phyloP scores from a whole-genome alignment of 2,113 vertebrate genomes.

The Corydoras maculifer region DNA sequence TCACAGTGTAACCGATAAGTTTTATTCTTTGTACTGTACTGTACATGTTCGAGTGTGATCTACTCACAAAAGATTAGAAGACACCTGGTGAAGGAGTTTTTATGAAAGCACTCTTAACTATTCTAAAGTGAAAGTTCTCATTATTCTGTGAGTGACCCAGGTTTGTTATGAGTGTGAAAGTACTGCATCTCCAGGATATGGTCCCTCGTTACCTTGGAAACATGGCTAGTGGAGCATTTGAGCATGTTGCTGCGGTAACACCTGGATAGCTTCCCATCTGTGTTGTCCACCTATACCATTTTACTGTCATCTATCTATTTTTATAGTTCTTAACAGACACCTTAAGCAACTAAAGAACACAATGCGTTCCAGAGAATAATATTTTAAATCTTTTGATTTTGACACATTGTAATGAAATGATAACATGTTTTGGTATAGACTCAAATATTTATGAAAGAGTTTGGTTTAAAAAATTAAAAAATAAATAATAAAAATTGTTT shows the following conservation, averaged over 20 bases:
- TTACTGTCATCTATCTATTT: slow-evolving; percentile 16
- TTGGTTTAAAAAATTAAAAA: too few species aligned
- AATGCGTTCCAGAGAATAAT: too few species aligned
- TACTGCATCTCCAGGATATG: slow-evolving; percentile 36
- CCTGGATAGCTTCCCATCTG: slow-evolving; percentile 26
- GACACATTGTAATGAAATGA: too few species aligned
- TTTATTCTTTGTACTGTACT: background rate
- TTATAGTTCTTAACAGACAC: slow-evolving; percentile 8
- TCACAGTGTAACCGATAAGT: background rate
- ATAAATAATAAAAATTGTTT: too few species aligned
- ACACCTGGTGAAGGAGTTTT: background rate
- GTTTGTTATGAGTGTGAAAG: slow-evolving; percentile 17
- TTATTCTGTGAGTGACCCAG: slow-evolving; percentile 19
- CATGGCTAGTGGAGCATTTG: slow-evolving; percentile 34
- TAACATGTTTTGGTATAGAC: too few species aligned
- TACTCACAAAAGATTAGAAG: background rate
- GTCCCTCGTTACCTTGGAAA: slow-evolving; percentile 32
- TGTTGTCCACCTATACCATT: slow-evolving; percentile 15
- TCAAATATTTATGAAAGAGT: too few species aligned
- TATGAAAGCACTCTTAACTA: slow-evolving; percentile 10
- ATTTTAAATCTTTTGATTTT: too few species aligned
- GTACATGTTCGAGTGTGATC: too few species aligned
- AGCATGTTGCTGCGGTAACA: slow-evolving; percentile 43
- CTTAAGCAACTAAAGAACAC: background rate
- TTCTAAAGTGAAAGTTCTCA: slow-evolving; percentile 8